phyloP scores from a whole-genome alignment of 2,113 vertebrate species.

The Calyptommatus sinebrachiatus region DNA sequence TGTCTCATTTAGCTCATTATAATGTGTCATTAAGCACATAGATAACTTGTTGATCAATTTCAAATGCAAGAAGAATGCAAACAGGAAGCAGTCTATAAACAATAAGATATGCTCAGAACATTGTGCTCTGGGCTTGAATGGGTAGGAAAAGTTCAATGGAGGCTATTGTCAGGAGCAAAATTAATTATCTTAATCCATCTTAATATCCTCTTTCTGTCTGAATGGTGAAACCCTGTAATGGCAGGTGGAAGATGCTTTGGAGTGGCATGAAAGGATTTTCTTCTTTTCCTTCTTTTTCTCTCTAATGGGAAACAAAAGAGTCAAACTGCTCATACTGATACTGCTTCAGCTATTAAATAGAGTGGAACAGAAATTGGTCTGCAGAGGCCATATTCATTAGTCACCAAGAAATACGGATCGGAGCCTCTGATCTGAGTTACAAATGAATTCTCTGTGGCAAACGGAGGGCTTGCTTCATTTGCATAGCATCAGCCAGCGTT shows the following conservation, averaged over 20 bases:
- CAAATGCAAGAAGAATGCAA: constrained; percentile 54
- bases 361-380: constrained; percentile 75
- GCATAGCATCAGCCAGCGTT: constrained; percentile 71
- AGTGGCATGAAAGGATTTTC: constrained; percentile 65
- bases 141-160: constrained; percentile 61
- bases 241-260: constrained; percentile 79
- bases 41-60: constrained; percentile 62
- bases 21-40: constrained; percentile 60
- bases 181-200: constrained; percentile 88
- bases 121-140: constrained; percentile 53
- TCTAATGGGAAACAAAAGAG: constrained; percentile 75
- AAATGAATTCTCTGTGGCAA: constrained; percentile 77
- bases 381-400: constrained; percentile 78
- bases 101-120: constrained; percentile 58
- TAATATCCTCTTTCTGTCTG: constrained; percentile 78
- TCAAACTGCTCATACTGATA: constrained; percentile 69
- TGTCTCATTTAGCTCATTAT: constrained; percentile 60
- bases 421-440: constrained; percentile 76
- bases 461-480: constrained; percentile 70
- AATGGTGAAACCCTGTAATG: constrained; percentile 67
- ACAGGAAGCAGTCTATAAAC: constrained; percentile 50
- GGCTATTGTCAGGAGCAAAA: constrained; percentile 69
- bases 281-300: constrained; percentile 34
- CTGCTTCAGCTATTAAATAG: constrained; percentile 68
- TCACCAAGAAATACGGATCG: constrained; percentile 72